Evolutionary conservation across 2,797 vertebrate species (phyloP).

Genomic region (Leptodactylus fallax): DNA sequence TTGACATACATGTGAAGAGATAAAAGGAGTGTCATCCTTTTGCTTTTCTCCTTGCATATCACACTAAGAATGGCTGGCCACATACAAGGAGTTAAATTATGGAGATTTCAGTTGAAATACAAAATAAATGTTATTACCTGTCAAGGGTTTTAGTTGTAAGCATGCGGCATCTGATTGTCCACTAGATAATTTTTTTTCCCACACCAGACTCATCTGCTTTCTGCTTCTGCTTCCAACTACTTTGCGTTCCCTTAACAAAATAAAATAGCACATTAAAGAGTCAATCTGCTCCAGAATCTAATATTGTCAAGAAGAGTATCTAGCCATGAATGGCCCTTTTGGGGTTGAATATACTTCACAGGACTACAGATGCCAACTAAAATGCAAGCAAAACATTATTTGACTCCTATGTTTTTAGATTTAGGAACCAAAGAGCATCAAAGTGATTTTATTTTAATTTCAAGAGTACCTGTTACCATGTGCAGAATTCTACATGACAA

Average conservation of each 20-base stretch:
- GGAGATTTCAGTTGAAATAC: neutral
- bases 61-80: too few species aligned
- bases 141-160: conserved; percentile 91
- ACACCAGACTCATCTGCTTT: conserved; percentile 83
- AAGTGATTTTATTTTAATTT: too few species aligned
- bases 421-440: too few species aligned
- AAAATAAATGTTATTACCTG: conserved; percentile 70
- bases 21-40: too few species aligned
- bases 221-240: conserved; percentile 78
- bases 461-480: too few species aligned
- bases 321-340: neutral
- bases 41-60: too few species aligned
- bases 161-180: conserved; percentile 92
- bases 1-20: too few species aligned
- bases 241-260: conserved; percentile 75
- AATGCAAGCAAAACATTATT: too few species aligned
- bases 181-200: conserved; percentile 91
- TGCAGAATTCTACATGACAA: too few species aligned
- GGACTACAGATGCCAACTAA: neutral
- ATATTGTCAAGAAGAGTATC: neutral
- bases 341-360: neutral
- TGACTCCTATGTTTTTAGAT: too few species aligned
- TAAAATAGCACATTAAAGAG: neutral
- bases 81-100: too few species aligned
- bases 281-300: neutral